phyloP scores from a whole-genome alignment of 2,113 vertebrate genomes.

The Phaethornis superciliosus region DNA sequence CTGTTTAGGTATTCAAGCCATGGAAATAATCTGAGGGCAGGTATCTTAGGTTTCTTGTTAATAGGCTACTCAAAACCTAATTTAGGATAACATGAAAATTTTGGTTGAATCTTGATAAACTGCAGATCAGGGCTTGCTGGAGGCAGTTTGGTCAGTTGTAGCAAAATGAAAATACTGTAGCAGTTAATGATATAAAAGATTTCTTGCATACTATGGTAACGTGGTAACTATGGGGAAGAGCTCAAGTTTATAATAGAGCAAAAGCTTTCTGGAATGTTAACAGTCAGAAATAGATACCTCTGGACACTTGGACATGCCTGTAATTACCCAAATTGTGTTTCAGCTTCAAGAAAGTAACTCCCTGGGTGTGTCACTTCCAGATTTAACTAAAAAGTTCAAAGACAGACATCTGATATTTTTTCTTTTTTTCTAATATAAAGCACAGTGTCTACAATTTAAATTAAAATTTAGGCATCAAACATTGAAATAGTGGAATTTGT shows the following conservation, averaged over 20 bases:
- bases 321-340: conserved; percentile 38
- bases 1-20: background rate
- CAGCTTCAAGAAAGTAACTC: conserved; percentile 2
- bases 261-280: conserved; percentile 28
- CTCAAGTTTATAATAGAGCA: conserved; percentile 10
- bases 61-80: background rate
- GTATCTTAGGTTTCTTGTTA: background rate
- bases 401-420: background rate
- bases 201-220: background rate
- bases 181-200: background rate
- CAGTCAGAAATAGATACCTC: conserved; percentile 48
- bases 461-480: background rate
- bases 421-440: background rate
- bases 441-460: background rate
- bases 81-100: background rate
- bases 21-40: background rate
- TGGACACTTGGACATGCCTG: conserved; percentile 52
- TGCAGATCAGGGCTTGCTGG: background rate
- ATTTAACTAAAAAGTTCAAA: background rate
- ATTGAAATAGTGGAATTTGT: background rate
- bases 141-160: background rate
- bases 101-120: background rate
- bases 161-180: background rate
- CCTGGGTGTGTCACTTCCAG: background rate
- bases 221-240: background rate